phyloP scores from a whole-genome alignment of 2,113 vertebrate genomes.

The Damaliscus lunatus region DNA sequence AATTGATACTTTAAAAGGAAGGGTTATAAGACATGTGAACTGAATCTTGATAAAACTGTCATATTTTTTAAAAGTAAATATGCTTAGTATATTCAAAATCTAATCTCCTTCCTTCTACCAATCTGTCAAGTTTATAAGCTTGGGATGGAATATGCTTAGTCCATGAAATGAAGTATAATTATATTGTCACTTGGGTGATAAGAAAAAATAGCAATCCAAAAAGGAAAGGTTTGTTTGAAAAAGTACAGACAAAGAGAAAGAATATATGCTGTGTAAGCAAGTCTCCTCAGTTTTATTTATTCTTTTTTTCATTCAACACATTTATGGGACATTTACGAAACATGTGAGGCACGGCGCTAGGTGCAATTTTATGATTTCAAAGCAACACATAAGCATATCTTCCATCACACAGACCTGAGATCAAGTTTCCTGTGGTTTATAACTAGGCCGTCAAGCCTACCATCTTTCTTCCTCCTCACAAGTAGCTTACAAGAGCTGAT shows the following conservation, averaged over 20 bases:
- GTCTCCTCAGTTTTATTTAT: conserved; percentile 27
- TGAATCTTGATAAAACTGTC: background rate
- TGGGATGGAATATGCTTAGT: background rate
- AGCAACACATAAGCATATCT: background rate
- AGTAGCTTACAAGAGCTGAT: background rate
- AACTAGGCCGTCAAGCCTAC: background rate
- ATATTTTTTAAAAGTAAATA: background rate
- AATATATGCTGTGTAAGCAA: background rate
- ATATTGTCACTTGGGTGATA: background rate
- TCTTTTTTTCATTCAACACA: conserved; percentile 23
- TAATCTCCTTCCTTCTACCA: background rate
- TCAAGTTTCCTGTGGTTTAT: background rate
- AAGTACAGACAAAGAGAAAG: background rate
- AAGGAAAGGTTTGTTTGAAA: conserved; percentile 19
- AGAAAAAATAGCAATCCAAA: background rate
- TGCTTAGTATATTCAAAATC: conserved; percentile 15
- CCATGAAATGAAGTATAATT: background rate
- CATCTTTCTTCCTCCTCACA: background rate
- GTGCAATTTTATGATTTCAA: conserved; percentile 23
- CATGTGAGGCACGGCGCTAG: background rate
- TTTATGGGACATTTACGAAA: conserved; percentile 5
- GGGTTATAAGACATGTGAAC: background rate
- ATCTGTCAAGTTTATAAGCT: background rate
- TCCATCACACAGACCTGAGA: background rate
- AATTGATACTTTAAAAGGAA: background rate